Conservation (phyloP, 2,113 vertebrate genomes). For the Nothoprocta pentlandii region DNA sequence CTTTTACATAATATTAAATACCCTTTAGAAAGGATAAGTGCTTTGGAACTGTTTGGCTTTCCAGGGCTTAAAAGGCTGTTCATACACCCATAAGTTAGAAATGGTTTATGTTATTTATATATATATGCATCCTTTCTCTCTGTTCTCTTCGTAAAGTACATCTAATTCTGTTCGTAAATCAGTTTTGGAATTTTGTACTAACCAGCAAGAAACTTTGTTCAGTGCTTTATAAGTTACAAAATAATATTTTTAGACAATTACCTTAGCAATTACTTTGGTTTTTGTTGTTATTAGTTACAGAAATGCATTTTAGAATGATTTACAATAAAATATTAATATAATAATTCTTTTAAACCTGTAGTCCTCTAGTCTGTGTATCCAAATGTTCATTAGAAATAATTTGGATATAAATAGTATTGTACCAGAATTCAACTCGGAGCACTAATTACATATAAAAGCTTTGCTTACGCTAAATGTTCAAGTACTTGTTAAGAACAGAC, state of each 20-base stretch:
- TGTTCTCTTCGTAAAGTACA: background rate
- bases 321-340: slow-evolving; percentile 70
- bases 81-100: background rate
- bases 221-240: background rate
- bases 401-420: slow-evolving; percentile 32
- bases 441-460: slow-evolving; percentile 67
- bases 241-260: slow-evolving; percentile 32
- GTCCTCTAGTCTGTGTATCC: slow-evolving; percentile 40
- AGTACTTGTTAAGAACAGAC: slow-evolving; percentile 49
- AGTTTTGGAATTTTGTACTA: background rate
- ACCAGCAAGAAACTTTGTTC: background rate
- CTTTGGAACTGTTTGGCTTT: background rate
- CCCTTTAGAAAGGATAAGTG: slow-evolving; percentile 15
- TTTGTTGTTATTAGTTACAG: slow-evolving; percentile 34
- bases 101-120: background rate
- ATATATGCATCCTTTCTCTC: background rate
- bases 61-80: slow-evolving; percentile 7
- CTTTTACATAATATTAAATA: slow-evolving; percentile 7
- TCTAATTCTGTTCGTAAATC: background rate
- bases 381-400: slow-evolving; percentile 32
- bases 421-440: slow-evolving; percentile 39
- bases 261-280: background rate
- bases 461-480: slow-evolving; percentile 13
- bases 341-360: slow-evolving; percentile 52
- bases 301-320: slow-evolving; percentile 38